Conservation (phyloP, 2,113 vertebrate species). For the Pituophis catenifer region DNA sequence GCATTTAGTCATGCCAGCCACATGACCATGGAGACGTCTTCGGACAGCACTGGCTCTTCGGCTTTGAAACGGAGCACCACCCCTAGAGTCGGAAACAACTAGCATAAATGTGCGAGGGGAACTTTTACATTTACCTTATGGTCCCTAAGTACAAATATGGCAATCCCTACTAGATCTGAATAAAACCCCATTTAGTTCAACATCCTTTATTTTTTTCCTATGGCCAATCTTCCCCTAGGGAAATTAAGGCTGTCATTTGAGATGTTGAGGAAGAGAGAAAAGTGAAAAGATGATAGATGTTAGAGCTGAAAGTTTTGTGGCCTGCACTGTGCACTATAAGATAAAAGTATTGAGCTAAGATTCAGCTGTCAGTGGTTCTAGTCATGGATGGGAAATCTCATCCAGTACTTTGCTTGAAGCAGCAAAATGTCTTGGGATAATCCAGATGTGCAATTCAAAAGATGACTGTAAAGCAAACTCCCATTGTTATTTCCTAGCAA, state of each 20-base stretch:
- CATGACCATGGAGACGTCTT: no score
- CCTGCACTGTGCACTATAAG: not conserved
- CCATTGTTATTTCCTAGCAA: not conserved
- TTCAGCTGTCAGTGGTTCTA: not conserved
- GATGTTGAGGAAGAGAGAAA: not conserved
- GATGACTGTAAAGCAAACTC: not conserved
- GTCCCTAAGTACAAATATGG: not conserved
- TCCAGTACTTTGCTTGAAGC: not conserved
- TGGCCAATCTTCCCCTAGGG: not conserved
- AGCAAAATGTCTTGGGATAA: not conserved
- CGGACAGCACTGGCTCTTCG: no score
- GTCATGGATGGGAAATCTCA: not conserved
- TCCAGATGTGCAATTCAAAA: not conserved
- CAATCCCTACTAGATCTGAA: not conserved
- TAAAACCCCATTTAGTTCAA: not conserved
- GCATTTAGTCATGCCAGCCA: no score
- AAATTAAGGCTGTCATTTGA: not conserved
- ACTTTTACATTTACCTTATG: not conserved
- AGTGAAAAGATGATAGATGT: not conserved
- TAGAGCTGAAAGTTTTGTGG: not conserved
- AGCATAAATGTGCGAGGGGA: no score
- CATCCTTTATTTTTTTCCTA: not conserved
- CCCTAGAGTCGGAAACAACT: no score
- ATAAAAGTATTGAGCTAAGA: not conserved
- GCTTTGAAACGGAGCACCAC: no score